A percentile compares a stretch with the other conserved stretches of the same genome.
These are phyloP conservation scores for Anisognathus igniventris DNA, from an alignment of 2,797 vertebrate genomes.

Conservation along the genomic window DNA sequence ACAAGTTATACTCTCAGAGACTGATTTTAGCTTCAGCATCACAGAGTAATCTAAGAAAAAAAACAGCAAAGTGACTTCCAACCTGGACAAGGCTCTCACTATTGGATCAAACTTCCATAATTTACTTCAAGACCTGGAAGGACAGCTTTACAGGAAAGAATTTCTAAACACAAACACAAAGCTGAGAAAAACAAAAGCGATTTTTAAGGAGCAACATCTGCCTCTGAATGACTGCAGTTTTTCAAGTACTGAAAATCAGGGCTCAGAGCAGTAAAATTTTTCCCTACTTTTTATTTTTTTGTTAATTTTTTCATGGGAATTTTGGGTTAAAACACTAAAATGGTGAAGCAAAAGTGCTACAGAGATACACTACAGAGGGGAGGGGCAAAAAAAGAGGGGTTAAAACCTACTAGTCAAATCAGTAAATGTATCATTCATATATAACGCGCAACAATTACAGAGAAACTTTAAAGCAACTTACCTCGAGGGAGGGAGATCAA, in stretches of 20 bases:
- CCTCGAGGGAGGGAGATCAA: conserved; percentile 67
- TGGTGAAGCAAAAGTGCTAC: background rate
- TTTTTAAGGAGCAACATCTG: background rate
- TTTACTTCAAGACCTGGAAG: background rate
- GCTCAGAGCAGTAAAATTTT: background rate
- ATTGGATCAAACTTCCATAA: background rate
- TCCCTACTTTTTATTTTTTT: background rate
- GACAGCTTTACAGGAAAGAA: background rate
- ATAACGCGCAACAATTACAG: background rate
- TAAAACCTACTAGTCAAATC: background rate
- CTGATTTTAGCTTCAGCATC: background rate
- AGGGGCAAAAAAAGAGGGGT: background rate
- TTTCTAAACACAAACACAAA: background rate
- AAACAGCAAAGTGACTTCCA: background rate
- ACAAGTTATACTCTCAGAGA: background rate
- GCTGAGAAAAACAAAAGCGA: background rate
- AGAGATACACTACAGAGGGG: background rate
- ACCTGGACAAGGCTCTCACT: background rate
- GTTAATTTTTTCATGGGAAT: background rate
- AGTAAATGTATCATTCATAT: background rate
- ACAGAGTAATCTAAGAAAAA: background rate
- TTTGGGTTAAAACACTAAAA: background rate
- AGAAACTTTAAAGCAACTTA: conserved; percentile 64
- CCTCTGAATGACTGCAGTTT: background rate
- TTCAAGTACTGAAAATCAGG: background rate